Conservation (phyloP, 2,797 vertebrate genomes). For the Dallia pectoralis region DNA sequence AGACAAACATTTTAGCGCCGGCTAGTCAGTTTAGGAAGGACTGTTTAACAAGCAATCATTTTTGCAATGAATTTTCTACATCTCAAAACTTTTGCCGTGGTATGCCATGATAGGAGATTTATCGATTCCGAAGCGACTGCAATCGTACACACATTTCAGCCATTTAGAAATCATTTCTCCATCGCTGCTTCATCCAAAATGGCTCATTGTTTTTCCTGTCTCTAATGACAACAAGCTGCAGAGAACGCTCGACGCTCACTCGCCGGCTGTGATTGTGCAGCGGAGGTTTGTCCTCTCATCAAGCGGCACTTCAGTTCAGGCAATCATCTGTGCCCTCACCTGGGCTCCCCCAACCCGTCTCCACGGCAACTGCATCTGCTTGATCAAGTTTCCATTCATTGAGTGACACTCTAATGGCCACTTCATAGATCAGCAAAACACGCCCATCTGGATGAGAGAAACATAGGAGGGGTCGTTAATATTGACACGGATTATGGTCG, state of each 20-base stretch:
- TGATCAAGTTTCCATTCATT: slow-evolving; percentile 72
- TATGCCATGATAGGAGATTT: no score
- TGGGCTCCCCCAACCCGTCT: slow-evolving; percentile 67
- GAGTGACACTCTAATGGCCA: slow-evolving; percentile 74
- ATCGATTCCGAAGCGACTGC: no score
- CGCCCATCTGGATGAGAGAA: slow-evolving; percentile 58
- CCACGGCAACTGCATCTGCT: slow-evolving; percentile 73
- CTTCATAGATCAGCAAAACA: slow-evolving; percentile 69
- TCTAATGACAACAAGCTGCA: slow-evolving; percentile 15
- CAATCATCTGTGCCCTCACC: slow-evolving; percentile 75
- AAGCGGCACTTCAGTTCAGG: slow-evolving; percentile 69
- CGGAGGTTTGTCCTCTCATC: slow-evolving; percentile 63
- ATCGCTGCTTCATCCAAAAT: slow-evolving; percentile 22
- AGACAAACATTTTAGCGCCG: no score
- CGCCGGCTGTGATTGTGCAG: slow-evolving; percentile 63
- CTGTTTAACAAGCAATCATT: no score
- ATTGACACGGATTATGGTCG: slow-evolving; percentile 36
- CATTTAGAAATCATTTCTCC: slow-evolving; percentile 39
- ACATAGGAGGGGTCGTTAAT: slow-evolving; percentile 37
- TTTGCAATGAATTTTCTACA: no score
- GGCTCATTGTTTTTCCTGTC: slow-evolving; percentile 24
- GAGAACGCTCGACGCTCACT: slow-evolving; percentile 20
- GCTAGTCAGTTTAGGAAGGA: no score
- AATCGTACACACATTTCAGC: slow-evolving; percentile 22
- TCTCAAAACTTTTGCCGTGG: no score